Evolutionary conservation across 2,797 vertebrate species (phyloP).

Genomic region (Acomys russatus): DNA sequence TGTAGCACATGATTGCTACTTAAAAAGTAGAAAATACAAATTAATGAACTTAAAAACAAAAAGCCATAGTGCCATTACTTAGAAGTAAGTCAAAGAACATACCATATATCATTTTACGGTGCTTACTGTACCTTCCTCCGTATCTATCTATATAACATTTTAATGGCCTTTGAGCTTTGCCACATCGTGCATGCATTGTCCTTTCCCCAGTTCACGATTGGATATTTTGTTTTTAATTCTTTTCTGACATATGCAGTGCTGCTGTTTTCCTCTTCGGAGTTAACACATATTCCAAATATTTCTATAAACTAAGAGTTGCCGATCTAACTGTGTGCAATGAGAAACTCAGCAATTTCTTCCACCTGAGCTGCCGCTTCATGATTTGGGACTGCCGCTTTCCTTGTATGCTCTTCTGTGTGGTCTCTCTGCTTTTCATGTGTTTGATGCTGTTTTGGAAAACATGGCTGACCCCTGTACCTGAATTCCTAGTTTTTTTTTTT

Average conservation of each 20-base stretch:
- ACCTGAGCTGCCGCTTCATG: neutral
- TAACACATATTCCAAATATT: neutral
- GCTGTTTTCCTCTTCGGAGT: neutral
- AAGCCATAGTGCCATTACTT: neutral
- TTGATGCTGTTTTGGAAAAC: slow-evolving; percentile 49
- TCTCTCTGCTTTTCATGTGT: neutral
- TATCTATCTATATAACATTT: neutral
- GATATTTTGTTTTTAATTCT: neutral
- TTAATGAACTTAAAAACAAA: neutral
- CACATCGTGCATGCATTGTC: neutral
- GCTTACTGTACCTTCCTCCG: neutral
- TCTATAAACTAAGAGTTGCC: slow-evolving; percentile 8
- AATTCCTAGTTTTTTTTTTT: slow-evolving; percentile 8
- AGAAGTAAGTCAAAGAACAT: neutral
- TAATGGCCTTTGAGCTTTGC: neutral
- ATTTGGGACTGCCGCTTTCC: neutral
- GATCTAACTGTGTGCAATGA: neutral
- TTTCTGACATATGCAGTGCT: neutral
- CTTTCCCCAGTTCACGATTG: neutral
- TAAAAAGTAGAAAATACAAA: slow-evolving; percentile 42
- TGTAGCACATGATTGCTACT: neutral
- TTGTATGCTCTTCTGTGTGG: neutral
- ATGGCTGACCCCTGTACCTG: neutral
- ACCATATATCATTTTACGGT: neutral
- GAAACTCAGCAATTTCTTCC: neutral